Conservation (phyloP, 2,113 vertebrate species). For the Callipepla californica region DNA sequence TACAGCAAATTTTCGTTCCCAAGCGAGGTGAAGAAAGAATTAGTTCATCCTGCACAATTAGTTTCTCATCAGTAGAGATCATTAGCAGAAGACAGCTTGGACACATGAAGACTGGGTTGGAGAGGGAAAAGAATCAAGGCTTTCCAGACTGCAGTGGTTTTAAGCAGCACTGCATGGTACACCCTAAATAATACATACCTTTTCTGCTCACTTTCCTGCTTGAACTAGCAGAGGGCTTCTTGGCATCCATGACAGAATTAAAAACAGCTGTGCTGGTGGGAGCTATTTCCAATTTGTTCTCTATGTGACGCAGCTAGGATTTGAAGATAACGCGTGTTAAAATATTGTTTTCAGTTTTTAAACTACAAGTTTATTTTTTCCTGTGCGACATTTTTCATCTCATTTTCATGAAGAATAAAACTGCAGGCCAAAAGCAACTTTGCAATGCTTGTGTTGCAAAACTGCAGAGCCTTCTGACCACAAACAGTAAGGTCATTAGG, state of each 20-base stretch:
- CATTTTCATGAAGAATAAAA: not conserved
- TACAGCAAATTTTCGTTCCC: not conserved
- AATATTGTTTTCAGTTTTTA: not conserved
- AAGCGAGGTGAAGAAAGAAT: not conserved
- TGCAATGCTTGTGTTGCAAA: not conserved
- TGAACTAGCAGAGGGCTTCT: constrained; percentile 80
- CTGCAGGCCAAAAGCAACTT: not conserved
- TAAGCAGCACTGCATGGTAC: rapidly evolving
- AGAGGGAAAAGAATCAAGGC: not conserved
- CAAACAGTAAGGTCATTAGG: not conserved
- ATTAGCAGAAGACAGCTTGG: not conserved
- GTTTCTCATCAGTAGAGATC: not conserved
- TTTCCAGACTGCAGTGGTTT: not conserved
- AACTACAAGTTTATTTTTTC: not conserved
- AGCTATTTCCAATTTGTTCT: constrained; percentile 90
- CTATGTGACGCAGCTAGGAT: constrained; percentile 90
- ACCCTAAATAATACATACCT: constrained; percentile 77
- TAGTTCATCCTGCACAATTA: not conserved
- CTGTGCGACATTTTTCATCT: rapidly evolving
- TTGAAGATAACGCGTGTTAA: constrained; percentile 30
- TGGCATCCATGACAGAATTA: constrained; percentile 87
- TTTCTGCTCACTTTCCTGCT: constrained; percentile 82
- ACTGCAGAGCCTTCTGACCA: not conserved
- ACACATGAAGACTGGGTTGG: not conserved
- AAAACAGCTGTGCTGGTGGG: constrained; percentile 85